Evolutionary conservation across 1,140 invertebrate genomes (phyloP).

Genomic region (Anagrus nilaparvatae): DNA sequence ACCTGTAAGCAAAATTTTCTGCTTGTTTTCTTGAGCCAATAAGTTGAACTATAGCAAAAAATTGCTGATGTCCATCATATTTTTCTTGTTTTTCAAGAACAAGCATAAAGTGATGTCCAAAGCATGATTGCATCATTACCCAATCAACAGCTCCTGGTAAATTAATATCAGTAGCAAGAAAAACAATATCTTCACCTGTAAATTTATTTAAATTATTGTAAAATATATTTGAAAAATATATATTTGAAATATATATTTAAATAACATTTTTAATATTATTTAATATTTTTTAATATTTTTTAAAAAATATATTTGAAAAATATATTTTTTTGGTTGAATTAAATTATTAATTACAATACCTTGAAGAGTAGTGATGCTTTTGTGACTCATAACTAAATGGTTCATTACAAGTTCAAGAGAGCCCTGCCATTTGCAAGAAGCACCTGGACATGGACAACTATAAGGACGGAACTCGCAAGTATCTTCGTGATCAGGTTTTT

Average conservation of each 20-base stretch:
- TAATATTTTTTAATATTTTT: neutral
- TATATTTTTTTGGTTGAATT: slow-evolving; percentile 3
- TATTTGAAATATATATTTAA: slow-evolving; percentile 3
- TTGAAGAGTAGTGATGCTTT: slow-evolving; percentile 97
- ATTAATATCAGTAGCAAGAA: slow-evolving; percentile 98
- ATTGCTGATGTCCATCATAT: slow-evolving; percentile 94
- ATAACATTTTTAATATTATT: neutral
- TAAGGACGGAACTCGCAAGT: slow-evolving; percentile 96
- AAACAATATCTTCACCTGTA: slow-evolving; percentile 93
- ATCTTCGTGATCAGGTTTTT: slow-evolving; percentile 98
- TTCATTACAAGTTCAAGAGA: slow-evolving; percentile 93
- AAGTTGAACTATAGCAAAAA: slow-evolving; percentile 98
- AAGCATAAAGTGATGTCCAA: slow-evolving; percentile 98
- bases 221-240: neutral
- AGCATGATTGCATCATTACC: slow-evolving; percentile 99
- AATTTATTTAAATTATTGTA: neutral
- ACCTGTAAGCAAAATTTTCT: slow-evolving; percentile 97
- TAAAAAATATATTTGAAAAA: slow-evolving; percentile 4
- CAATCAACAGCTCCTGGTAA: slow-evolving; percentile 98
- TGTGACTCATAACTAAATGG: slow-evolving; percentile 94
- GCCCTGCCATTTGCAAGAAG: slow-evolving; percentile 98
- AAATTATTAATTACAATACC: slow-evolving; percentile 29
- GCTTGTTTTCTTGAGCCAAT: slow-evolving; percentile 98
- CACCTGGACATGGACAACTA: slow-evolving; percentile 95
- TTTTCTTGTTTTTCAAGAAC: slow-evolving; percentile 99